These are phyloP conservation scores for Pogonophryne albipinna DNA, from an alignment of 2,797 vertebrate species.

Conservation along the genomic window DNA sequence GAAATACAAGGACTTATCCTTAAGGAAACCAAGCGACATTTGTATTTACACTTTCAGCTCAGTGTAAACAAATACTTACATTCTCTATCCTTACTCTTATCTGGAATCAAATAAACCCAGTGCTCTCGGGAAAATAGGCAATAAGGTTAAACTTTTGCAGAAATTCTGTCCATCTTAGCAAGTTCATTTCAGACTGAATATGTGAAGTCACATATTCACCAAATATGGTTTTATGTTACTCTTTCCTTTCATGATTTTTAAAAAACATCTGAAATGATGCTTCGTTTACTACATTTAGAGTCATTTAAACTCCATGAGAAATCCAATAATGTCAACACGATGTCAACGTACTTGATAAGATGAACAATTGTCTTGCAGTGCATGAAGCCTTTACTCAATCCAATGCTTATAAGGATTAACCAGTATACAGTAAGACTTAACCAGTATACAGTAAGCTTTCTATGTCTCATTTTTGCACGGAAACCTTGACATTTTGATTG, in stretches of 20 bases:
- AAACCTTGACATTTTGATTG: slow-evolving; percentile 49
- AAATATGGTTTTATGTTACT: slow-evolving; percentile 1
- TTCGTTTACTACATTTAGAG: neutral
- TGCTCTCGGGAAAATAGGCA: slow-evolving; percentile 24
- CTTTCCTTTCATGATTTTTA: slow-evolving; percentile 9
- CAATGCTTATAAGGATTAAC: neutral
- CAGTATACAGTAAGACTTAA: no score
- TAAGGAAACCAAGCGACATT: slow-evolving; percentile 7
- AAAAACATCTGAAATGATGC: neutral
- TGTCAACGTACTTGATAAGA: slow-evolving; percentile 44
- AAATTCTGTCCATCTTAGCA: slow-evolving; percentile 59
- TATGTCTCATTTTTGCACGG: neutral
- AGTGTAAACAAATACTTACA: slow-evolving; percentile 49
- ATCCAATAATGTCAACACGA: neutral
- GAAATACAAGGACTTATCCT: neutral
- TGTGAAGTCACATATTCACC: neutral
- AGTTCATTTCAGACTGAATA: neutral
- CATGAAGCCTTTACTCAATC: slow-evolving; percentile 30
- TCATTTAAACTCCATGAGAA: neutral
- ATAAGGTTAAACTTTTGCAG: slow-evolving; percentile 38
- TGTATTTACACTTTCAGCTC: slow-evolving; percentile 47
- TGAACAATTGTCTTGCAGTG: slow-evolving; percentile 54
- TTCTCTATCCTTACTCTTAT: neutral
- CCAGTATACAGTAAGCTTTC: neutral
- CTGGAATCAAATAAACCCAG: neutral